Percentiles rank a stretch among this genome's conserved stretches.
These are phyloP conservation scores for Cephalopachus bancanus DNA, from an alignment of 2,797 vertebrate species.

Conservation along the genomic window DNA sequence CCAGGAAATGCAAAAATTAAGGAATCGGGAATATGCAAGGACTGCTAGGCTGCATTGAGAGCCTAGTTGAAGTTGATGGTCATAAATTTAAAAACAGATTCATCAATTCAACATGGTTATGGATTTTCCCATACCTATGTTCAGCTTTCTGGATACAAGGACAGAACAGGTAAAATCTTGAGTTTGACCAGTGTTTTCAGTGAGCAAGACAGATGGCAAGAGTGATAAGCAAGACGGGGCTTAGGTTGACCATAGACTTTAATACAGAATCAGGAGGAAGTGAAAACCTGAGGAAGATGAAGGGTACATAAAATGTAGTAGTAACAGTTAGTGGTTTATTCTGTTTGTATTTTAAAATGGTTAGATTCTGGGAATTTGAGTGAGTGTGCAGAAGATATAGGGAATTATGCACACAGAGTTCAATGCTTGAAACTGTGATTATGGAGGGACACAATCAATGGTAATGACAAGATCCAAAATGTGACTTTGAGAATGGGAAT, in stretches of 20 bases:
- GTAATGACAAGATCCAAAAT: background rate
- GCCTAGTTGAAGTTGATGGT: background rate
- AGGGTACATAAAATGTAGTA: background rate
- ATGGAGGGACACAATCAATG: background rate
- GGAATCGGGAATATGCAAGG: rapidly evolving
- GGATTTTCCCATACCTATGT: too few relatives aligned
- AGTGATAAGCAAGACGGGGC: background rate
- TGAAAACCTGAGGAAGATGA: background rate
- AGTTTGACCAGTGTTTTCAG: background rate
- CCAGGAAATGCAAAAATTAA: background rate
- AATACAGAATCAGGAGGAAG: rapidly evolving
- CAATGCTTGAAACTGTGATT: background rate
- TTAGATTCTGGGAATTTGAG: background rate
- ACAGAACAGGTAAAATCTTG: background rate
- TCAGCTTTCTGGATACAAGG: background rate
- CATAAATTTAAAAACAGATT: too few relatives aligned
- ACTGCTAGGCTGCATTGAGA: too few relatives aligned
- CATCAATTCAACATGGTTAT: background rate
- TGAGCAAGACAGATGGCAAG: background rate
- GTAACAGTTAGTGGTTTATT: too few relatives aligned
- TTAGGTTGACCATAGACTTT: background rate
- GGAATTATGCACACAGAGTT: background rate
- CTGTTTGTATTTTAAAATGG: background rate
- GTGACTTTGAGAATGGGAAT: background rate
- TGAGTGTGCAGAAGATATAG: background rate